Base-by-base conservation (phyloP, 2,113 vertebrate genomes). In the Phocoena sinus region DNA sequence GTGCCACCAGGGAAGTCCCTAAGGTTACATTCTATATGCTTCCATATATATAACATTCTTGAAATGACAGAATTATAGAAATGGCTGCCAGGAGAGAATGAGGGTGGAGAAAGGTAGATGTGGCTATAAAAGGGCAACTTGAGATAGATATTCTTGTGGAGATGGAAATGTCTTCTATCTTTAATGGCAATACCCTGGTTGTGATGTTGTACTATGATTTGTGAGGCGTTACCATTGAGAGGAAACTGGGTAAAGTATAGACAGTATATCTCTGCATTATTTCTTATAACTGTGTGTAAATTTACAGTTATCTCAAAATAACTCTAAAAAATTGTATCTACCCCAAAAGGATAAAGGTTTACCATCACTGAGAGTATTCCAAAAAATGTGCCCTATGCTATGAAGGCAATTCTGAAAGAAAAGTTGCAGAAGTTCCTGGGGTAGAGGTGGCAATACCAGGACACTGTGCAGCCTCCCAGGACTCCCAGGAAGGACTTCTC, bases 11-110 rank as follows among this genome's bases (percentile, higher is more conserved):
- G 14, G 50, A 53, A 53, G 50, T 53, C 50, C 50, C 50, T 15
- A 53, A 87, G 28, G 10, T 67, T 94, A 71, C 2, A 44, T 82
- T 77, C 83, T 26, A 0, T 74, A 36, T 79, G 62, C 50, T 47
- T 60, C 10, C 17, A 41, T 31, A 13, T 86, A 68, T 14, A 60
- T 31, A 79, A 33, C n/a, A 44, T 62, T 70, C 38, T 44, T 71
- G 33, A 92, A 89, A 91, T 53, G 63, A 92, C 21, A 41, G 84
- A 93, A 68, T 68, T 85, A 80, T 50, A 95, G 67, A 90, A 76
- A 60, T 76, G 44, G 36, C n/a, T 67, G 9, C 25, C 44, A 88
- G 67, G 18, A 44, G 7, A 20, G 8, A 3, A 5, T 44, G 14
- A 1, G 25, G 26, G 15, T 8, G 5, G 14, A 58, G 12, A 33